A percentile compares a stretch with the other conserved stretches of the same genome.
These are phyloP conservation scores for Phaetusa simplex DNA, from an alignment of 2,113 vertebrate genomes.

Conservation along the genomic window DNA sequence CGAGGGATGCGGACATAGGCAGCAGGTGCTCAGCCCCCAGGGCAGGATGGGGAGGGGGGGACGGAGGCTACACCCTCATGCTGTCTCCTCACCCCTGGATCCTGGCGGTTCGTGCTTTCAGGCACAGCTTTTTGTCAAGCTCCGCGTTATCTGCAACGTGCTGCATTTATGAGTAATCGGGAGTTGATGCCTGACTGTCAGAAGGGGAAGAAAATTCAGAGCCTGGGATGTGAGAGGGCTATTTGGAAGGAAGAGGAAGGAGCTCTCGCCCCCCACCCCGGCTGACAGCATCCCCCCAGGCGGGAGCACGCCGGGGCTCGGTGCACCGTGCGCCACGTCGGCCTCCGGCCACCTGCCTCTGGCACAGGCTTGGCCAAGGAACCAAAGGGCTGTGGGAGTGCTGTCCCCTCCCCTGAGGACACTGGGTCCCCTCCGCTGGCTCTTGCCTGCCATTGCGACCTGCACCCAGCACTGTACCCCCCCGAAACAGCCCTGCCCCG, in stretches of 20 bases:
- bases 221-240: not conserved
- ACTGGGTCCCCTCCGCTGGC: not conserved
- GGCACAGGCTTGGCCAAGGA: not conserved
- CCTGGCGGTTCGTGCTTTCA: not conserved
- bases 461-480: not conserved
- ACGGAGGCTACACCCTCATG: not conserved
- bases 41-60: not conserved
- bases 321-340: accelerated
- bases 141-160: not conserved
- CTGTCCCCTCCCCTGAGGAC: not conserved
- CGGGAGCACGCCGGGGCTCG: not conserved
- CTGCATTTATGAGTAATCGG: conserved; percentile 57
- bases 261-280: too few species aligned
- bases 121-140: not conserved
- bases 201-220: not conserved
- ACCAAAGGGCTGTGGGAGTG: not conserved
- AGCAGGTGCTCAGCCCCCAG: not conserved
- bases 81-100: accelerated
- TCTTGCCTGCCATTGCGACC: accelerated
- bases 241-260: not conserved
- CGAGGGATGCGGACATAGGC: accelerated
- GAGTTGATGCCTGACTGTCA: not conserved
- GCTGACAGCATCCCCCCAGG: not conserved
- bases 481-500: not conserved
- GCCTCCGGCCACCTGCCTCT: not conserved